Percentiles rank a stretch among this genome's conserved stretches.
Evolutionary conservation across 2,888 invertebrate species (phyloP).

Genomic region (Corbicula japonica): DNA sequence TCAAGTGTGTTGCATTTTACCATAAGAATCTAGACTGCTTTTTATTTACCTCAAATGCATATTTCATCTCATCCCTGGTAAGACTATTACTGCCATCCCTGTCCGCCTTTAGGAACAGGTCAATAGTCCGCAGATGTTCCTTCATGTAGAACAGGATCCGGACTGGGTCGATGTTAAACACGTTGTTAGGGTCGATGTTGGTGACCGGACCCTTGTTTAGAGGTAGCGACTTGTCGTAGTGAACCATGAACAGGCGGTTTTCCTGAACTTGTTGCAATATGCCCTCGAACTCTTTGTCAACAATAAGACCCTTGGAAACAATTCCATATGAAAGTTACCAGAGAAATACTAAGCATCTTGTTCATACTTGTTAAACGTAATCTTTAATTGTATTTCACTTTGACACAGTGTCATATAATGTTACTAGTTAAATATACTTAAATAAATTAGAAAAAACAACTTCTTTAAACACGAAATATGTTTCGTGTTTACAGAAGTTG

Average conservation of each 20-base stretch:
- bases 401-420: too few species aligned
- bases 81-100: conserved; percentile 68
- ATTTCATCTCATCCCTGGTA: conserved; percentile 75
- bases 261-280: conserved; percentile 75
- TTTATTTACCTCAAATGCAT: conserved; percentile 75
- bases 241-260: conserved; percentile 71
- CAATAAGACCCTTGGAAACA: conserved; percentile 84
- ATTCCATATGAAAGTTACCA: too few species aligned
- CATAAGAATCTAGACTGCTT: background rate
- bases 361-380: too few species aligned
- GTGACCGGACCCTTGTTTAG: conserved; percentile 54
- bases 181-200: conserved; percentile 63
- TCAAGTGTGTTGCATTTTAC: background rate
- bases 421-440: too few species aligned
- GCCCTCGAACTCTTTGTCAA: conserved; percentile 80
- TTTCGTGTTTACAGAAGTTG: too few species aligned
- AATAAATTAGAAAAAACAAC: too few species aligned
- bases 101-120: conserved; percentile 79
- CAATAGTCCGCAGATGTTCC: conserved; percentile 80
- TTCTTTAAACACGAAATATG: too few species aligned
- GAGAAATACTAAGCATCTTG: too few species aligned
- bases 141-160: conserved; percentile 81
- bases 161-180: conserved; percentile 82
- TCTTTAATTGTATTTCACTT: too few species aligned
- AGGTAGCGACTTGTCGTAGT: conserved; percentile 74